Evolutionary conservation across 2,888 invertebrate species (phyloP), one percentile per base, ranked within the genome.

Genomic region (Melanchra persicariae): DNA sequence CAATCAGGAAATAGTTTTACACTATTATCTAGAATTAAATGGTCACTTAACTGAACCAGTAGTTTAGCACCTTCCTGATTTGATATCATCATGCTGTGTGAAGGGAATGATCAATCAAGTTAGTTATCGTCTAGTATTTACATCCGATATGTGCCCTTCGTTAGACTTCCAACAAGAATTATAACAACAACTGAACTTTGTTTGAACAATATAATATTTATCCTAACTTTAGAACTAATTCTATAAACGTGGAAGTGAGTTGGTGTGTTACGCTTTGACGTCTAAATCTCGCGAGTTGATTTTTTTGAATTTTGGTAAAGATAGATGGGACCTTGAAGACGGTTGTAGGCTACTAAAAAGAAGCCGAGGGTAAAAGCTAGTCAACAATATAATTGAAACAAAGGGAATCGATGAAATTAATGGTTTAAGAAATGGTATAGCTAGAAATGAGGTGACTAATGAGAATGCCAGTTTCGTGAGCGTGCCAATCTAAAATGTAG

Each of bases 401-500:
- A 5, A 19, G 17, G 17, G 17, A 43, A 15, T 17, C 7, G 43
- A 43, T 17, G 7, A 10, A 17, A 43, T 45, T 19, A 5, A 15
- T 40, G 40, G 40, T 40, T 15, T 40, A 5, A 40, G 17, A 15
- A 40, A 17, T 5, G 40, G 15, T 40, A 40, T 40, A 5, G 15
- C 1, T 12, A 19, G 19, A 45, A 19, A 45, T 1, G 45, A 45
- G 19, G 45, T 19, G 17, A 2, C 45, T 19, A 45, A 45, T 7
- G 45, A 45, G 0, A 19, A 51, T 54, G 22, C 49, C n/a, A 60
- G 30, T 47, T 45, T 72, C 60, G 62, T 30, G 24, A 60, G 47
- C 59, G 63, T 77, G 72, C 79, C 67, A 77, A 75, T 72, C 58
- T 40, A 40, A n/a, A 57, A 82, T 72, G 47, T 76, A 76, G 75